Percentiles rank a stretch among this genome's conserved stretches.
phyloP scores from a whole-genome alignment of 2,797 vertebrate species.

The Coccyzus lansbergi region DNA sequence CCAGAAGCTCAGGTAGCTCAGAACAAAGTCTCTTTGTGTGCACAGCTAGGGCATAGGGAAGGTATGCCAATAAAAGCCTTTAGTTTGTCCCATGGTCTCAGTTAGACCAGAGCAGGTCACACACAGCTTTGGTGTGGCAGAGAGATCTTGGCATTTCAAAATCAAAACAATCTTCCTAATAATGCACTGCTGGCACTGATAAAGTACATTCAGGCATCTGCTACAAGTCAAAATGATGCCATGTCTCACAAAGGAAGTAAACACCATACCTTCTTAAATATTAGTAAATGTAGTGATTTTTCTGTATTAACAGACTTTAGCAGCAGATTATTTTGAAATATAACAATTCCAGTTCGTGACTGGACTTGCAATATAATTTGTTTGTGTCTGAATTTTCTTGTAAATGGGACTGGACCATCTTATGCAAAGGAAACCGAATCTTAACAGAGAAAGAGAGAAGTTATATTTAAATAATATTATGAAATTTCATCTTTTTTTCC shows the following conservation, averaged over 20 bases:
- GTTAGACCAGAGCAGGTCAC: neutral
- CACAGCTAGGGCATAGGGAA: neutral
- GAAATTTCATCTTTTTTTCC: neutral
- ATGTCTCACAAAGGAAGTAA: neutral
- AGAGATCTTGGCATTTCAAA: neutral
- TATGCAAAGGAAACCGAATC: neutral
- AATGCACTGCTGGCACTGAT: neutral
- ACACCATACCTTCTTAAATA: neutral
- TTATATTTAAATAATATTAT: neutral
- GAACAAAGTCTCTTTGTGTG: neutral
- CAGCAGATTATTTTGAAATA: neutral
- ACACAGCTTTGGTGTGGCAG: neutral
- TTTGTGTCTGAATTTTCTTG: constrained; percentile 4
- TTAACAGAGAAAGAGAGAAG: neutral
- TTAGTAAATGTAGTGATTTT: neutral
- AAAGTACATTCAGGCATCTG: neutral
- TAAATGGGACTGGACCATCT: neutral
- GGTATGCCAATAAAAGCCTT: neutral
- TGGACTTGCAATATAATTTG: neutral
- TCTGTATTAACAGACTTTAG: neutral
- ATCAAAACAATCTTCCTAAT: neutral
- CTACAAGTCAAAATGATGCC: neutral
- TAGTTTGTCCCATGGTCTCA: neutral
- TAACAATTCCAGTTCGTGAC: neutral
- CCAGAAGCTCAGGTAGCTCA: neutral